Base-by-base conservation (phyloP, 1,140 invertebrate genomes). In the Asbolus verrucosus region DNA sequence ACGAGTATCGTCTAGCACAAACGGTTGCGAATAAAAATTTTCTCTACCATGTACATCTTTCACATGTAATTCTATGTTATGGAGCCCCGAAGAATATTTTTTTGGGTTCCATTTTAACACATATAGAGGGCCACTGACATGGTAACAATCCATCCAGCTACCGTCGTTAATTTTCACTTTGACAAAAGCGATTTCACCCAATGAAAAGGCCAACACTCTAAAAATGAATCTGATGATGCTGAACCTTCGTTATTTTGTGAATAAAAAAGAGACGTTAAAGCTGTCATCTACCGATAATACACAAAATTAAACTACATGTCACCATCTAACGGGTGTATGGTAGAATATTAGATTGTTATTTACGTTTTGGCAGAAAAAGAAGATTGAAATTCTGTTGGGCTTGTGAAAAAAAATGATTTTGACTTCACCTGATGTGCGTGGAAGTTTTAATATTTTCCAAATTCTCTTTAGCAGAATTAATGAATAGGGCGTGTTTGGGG, bases 401-500 rank as follows among this genome's bases (percentile, higher is more conserved):
- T n/a, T n/a, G n/a, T n/a, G n/a, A n/a, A n/a, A n/a, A n/a, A n/a
- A n/a, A n/a, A n/a, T n/a, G n/a, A n/a, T 8, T 27, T 27, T 27
- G 24, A 8, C 24, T 65, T 79, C 81, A 90, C 89, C 90, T 88
- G 38, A 96, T 90, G 82, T 95, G 92, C 33, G 91, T 91, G 2
- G 94, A 96, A 66, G 87, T 82, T 67, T 78, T 75, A 30, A 94
- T 88, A 69, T 87, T 83, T 65, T 89, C 78, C 27, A 90, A 70
- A 33, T 93, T 92, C 82, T 96, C 94, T 79, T 89, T 89, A 4
- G 83, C 80, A 6, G 91, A 89, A 82, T 94, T 88, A 11, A 83
- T 74, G 81, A 90, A 94, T 61, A 89, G 80, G 38, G 91, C 89
- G 83, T 94, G 86, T 83, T 96, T 97, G 38, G 95, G 95, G 86